A percentile compares a stretch with the other conserved stretches of the same genome.
Conservation (phyloP, 1,140 invertebrate species). For the Lysiphlebus fabarum region DNA sequence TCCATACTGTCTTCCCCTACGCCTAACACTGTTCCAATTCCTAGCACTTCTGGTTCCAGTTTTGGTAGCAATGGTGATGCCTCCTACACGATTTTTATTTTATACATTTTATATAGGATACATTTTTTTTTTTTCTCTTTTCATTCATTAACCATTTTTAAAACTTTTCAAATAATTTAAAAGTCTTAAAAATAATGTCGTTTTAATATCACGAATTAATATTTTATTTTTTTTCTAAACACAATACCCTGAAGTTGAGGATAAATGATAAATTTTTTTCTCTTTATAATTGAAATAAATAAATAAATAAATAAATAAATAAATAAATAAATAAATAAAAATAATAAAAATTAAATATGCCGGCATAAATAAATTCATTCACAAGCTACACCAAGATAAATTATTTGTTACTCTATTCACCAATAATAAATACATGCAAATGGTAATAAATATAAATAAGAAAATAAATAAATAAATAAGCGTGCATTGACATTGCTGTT, state of each 20-base stretch:
- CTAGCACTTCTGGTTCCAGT: slow-evolving; percentile 58
- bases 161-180: too few species aligned
- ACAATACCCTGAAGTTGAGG: too few species aligned
- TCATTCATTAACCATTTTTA: too few species aligned
- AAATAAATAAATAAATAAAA: slow-evolving; percentile 27
- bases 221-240: too few species aligned
- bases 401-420: neutral
- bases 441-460: neutral
- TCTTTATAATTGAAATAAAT: too few species aligned
- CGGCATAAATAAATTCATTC: slow-evolving; percentile 53
- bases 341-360: slow-evolving; percentile 50
- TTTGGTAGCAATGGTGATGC: slow-evolving; percentile 58
- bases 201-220: neutral
- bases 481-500: neutral
- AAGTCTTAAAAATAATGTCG: too few species aligned
- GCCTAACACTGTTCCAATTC: slow-evolving; percentile 49
- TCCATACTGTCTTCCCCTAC: slow-evolving; percentile 55
- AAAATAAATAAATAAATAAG: slow-evolving; percentile 6
- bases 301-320: slow-evolving; percentile 29
- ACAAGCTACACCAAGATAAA: slow-evolving; percentile 39
- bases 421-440: neutral
- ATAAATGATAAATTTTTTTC: too few species aligned
- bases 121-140: too few species aligned
- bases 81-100: slow-evolving; percentile 54
- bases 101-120: too few species aligned